phyloP scores from a whole-genome alignment of 2,888 invertebrate species.

The Thymelicus lineola region DNA sequence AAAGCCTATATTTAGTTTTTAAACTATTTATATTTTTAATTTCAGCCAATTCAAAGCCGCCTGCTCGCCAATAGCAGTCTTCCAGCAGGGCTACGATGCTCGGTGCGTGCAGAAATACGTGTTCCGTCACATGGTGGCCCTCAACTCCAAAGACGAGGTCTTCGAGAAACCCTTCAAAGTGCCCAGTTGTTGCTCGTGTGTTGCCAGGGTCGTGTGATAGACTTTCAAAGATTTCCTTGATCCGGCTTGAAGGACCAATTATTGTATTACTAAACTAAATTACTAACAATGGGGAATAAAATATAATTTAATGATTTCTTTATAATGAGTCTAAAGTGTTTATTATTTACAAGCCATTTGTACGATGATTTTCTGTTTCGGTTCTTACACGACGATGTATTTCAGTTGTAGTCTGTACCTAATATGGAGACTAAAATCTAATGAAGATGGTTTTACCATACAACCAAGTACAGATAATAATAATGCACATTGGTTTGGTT shows the following conservation, averaged over 20 bases:
- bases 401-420: too few relatives aligned
- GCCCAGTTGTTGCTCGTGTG: conserved; percentile 33
- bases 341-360: too few relatives aligned
- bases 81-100: conserved; percentile 76
- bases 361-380: too few relatives aligned
- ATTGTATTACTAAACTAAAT: not conserved
- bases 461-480: too few relatives aligned
- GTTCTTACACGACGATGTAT: too few relatives aligned
- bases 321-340: not conserved
- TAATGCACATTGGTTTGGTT: too few relatives aligned
- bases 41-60: conserved; percentile 54
- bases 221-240: not conserved
- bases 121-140: conserved; percentile 79
- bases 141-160: conserved; percentile 57
- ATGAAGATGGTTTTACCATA: too few relatives aligned
- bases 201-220: conserved; percentile 35
- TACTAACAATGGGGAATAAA: not conserved
- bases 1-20: too few relatives aligned
- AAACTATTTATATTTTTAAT: not conserved
- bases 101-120: conserved; percentile 85
- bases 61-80: conserved; percentile 77
- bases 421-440: too few relatives aligned
- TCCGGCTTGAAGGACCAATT: conserved; percentile 9
- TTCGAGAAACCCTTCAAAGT: conserved; percentile 19
- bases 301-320: conserved; percentile 5